phyloP scores from a whole-genome alignment of 2,113 vertebrate species.

The Rhinichthys klamathensis region DNA sequence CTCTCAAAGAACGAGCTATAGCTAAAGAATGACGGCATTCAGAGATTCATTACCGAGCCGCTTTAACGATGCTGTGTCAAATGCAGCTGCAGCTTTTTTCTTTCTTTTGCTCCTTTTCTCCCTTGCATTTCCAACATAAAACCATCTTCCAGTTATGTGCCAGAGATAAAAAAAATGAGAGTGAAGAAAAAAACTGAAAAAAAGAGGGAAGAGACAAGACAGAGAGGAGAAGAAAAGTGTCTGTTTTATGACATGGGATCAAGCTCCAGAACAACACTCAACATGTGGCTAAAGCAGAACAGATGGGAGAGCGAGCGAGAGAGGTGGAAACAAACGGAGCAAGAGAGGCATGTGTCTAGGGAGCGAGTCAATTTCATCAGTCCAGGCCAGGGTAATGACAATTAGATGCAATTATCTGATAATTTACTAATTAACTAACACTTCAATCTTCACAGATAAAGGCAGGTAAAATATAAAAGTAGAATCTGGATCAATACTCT shows the following conservation, averaged over 20 bases:
- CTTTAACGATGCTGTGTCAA: conserved; percentile 65
- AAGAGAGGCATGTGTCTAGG: conserved; percentile 16
- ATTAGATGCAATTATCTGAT: background rate
- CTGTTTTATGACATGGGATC: conserved; percentile 75
- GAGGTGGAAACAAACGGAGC: background rate
- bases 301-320: conserved; percentile 71
- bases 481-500: conserved; percentile 3
- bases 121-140: conserved; percentile 60
- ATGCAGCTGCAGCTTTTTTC: conserved; percentile 42
- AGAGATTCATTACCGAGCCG: conserved; percentile 68
- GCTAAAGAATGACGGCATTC: conserved; percentile 70
- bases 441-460: background rate
- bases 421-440: conserved; percentile 4
- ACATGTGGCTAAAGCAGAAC: conserved; percentile 78
- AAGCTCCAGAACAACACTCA: conserved; percentile 70
- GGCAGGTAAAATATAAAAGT: background rate
- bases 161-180: conserved; percentile 44
- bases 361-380: background rate
- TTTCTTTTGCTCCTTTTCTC: conserved; percentile 9
- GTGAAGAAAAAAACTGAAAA: background rate
- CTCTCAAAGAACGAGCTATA: conserved; percentile 54
- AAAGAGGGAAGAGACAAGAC: conserved; percentile 25
- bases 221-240: conserved; percentile 61
- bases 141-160: conserved; percentile 65
- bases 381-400: background rate